Percentiles rank a stretch among this genome's conserved stretches.
Conservation (phyloP, 2,113 vertebrate genomes). For the Equus quagga region DNA sequence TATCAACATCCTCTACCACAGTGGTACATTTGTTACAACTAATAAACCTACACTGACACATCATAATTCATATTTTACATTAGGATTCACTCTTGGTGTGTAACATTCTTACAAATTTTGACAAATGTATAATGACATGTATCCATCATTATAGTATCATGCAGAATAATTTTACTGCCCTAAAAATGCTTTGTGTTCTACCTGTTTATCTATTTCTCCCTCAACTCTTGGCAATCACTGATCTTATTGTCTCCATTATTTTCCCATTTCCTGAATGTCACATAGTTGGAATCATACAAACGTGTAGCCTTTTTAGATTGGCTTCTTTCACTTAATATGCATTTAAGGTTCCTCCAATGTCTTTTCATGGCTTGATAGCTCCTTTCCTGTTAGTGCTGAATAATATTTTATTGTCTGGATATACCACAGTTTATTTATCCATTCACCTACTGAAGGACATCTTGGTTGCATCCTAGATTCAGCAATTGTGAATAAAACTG, state of each 20-base stretch:
- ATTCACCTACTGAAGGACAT: conserved; percentile 10
- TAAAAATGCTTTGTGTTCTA: background rate
- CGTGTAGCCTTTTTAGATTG: background rate
- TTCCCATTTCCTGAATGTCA: background rate
- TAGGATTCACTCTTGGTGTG: background rate
- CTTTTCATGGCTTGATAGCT: background rate
- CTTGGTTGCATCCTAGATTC: background rate
- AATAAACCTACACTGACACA: background rate
- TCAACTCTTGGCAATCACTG: background rate
- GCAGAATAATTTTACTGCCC: background rate
- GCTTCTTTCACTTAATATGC: background rate
- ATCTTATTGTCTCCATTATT: background rate
- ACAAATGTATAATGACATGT: background rate
- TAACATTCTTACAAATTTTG: background rate
- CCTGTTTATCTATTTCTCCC: background rate
- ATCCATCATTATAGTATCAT: background rate
- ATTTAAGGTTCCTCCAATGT: background rate
- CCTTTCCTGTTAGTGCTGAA: conserved; percentile 26
- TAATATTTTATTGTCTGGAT: background rate
- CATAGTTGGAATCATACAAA: background rate
- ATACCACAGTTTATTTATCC: conserved; percentile 13
- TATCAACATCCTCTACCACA: background rate
- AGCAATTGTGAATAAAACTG: background rate
- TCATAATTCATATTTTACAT: background rate
- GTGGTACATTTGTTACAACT: background rate